Conservation (phyloP, 2,888 invertebrate species). For the Tigriopus californicus region DNA sequence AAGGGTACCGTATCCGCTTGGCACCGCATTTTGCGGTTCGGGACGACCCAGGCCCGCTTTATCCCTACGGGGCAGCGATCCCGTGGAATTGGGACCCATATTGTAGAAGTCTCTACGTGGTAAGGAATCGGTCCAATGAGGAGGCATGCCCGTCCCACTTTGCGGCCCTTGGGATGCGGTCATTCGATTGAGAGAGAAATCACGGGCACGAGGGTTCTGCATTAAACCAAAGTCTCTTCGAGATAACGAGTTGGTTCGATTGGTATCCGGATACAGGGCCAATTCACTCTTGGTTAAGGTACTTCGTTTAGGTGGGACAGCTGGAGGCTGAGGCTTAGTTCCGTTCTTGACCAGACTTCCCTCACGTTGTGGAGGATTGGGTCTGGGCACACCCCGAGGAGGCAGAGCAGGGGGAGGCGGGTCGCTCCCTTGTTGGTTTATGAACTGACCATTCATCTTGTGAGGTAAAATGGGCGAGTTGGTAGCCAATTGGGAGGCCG, state of each 20-base stretch:
- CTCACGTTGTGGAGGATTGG: neutral
- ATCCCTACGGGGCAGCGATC: neutral
- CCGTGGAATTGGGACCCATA: neutral
- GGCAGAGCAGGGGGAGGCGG: conserved; percentile 3
- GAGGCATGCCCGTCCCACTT: neutral
- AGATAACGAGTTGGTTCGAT: neutral
- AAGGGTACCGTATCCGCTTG: neutral
- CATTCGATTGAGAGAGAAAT: neutral
- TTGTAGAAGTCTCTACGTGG: neutral
- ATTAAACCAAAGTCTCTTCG: neutral
- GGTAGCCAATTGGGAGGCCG: conserved; percentile 73
- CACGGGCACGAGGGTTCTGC: neutral
- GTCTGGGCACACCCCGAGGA: neutral
- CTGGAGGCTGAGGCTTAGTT: neutral
- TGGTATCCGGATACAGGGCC: neutral
- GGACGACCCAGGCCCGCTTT: neutral
- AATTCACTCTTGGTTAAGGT: neutral
- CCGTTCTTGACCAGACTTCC: neutral
- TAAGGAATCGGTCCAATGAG: neutral
- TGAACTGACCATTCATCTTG: conserved; percentile 19
- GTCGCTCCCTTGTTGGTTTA: too few relatives aligned
- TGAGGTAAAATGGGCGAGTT: conserved; percentile 44
- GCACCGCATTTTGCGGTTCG: neutral
- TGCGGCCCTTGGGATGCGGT: neutral
- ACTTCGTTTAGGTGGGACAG: conserved; percentile 6